A percentile compares a stretch with the other conserved stretches of the same genome.
These are phyloP conservation scores for Bergia puertoricense DNA, from an alignment of 92 coral and sea anemone genomes.

Conservation along the genomic window DNA sequence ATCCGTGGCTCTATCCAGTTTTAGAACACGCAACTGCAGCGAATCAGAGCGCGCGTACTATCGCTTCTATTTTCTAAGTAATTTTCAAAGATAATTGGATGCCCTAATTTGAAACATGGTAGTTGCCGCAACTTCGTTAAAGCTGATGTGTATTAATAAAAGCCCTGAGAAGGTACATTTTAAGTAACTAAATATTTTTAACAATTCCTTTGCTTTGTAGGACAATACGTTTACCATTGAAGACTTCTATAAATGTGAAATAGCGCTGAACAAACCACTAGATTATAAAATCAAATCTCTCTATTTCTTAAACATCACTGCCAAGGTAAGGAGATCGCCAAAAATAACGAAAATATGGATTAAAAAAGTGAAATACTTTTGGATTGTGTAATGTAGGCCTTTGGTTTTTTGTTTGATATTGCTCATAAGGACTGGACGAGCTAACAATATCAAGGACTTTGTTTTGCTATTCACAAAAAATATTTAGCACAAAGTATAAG, in stretches of 20 bases:
- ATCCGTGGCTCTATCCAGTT: too few relatives aligned
- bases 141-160: too few relatives aligned
- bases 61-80: too few relatives aligned
- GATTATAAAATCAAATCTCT: slow-evolving; percentile 41
- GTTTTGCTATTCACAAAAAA: too few relatives aligned
- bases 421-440: background rate
- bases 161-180: background rate
- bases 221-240: slow-evolving; percentile 51
- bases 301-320: slow-evolving; percentile 55
- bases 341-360: background rate
- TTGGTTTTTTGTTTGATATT: background rate
- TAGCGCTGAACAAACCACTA: slow-evolving; percentile 46
- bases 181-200: background rate
- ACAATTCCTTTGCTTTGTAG: slow-evolving; percentile 9
- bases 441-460: too few relatives aligned
- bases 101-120: too few relatives aligned
- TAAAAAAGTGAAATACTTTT: background rate
- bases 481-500: too few relatives aligned
- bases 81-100: too few relatives aligned
- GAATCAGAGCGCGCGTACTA: too few relatives aligned
- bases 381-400: background rate
- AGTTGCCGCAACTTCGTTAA: too few relatives aligned
- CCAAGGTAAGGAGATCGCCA: slow-evolving; percentile 8
- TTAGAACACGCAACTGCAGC: too few relatives aligned
- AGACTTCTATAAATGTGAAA: slow-evolving; percentile 55